phyloP scores from a whole-genome alignment of 1,140 invertebrate genomes.

The Rhyzopertha dominica region DNA sequence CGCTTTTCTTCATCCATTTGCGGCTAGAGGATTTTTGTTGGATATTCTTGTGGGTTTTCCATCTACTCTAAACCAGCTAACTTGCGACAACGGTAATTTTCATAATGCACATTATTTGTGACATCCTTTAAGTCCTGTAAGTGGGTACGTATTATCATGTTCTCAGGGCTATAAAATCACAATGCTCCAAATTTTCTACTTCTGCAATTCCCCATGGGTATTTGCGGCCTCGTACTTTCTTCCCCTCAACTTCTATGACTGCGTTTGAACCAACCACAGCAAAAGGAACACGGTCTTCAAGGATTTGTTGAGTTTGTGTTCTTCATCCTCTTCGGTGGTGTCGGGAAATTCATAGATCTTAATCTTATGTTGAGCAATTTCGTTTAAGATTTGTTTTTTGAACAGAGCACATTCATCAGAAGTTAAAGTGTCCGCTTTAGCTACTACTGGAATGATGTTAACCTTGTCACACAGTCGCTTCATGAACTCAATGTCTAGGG shows the following conservation, averaged over 20 bases:
- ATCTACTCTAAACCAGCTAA: slow-evolving; percentile 78
- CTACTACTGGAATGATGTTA: slow-evolving; percentile 98
- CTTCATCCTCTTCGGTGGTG: slow-evolving; percentile 69
- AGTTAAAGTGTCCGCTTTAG: slow-evolving; percentile 98
- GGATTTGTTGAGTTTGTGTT: slow-evolving; percentile 65
- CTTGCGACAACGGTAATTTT: slow-evolving; percentile 91
- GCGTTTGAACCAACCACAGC: slow-evolving; percentile 98
- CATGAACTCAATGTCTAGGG: slow-evolving; percentile 98
- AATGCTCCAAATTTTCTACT: slow-evolving; percentile 98
- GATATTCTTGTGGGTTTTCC: slow-evolving; percentile 77
- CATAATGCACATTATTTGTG: slow-evolving; percentile 93
- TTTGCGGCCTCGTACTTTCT: slow-evolving; percentile 82
- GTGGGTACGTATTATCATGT: slow-evolving; percentile 94
- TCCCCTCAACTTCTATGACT: slow-evolving; percentile 83
- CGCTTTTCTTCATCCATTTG: slow-evolving; percentile 98
- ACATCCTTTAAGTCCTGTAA: slow-evolving; percentile 93
- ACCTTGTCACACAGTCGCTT: slow-evolving; percentile 97
- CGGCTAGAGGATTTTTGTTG: slow-evolving; percentile 93
- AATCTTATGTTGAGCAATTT: slow-evolving; percentile 96
- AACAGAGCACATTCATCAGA: slow-evolving; percentile 93
- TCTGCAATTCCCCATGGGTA: slow-evolving; percentile 99
- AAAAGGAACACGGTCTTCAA: slow-evolving; percentile 87
- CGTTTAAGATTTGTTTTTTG: slow-evolving; percentile 96
- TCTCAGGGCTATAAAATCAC: slow-evolving; percentile 97
- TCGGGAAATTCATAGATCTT: slow-evolving; percentile 99